These are phyloP conservation scores for Ophonus ardosiacus DNA, from an alignment of 2,888 invertebrate species.

Conservation along the genomic window DNA sequence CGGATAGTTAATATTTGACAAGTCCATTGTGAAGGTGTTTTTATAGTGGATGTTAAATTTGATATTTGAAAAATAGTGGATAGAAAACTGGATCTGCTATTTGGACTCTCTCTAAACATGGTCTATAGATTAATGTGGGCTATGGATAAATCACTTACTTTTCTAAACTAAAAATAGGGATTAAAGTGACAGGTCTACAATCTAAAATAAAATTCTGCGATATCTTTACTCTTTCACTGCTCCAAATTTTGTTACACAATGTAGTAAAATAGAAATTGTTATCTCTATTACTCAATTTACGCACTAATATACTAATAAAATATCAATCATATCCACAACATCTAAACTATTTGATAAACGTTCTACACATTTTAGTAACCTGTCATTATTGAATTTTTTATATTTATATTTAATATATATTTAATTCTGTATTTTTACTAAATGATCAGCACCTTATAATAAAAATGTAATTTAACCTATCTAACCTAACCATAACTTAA, in stretches of 20 bases:
- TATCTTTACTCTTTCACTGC: background rate
- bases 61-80: background rate
- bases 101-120: background rate
- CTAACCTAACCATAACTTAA: too few species aligned
- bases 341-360: too few species aligned
- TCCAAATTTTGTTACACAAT: background rate
- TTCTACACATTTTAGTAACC: too few species aligned
- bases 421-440: too few species aligned
- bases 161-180: background rate
- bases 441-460: too few species aligned
- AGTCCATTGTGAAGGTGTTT: background rate
- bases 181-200: background rate
- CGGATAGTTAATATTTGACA: background rate
- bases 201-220: background rate
- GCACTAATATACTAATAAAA: too few species aligned
- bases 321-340: too few species aligned
- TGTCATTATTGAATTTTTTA: too few species aligned
- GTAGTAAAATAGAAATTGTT: background rate
- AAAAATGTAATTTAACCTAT: too few species aligned
- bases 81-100: background rate
- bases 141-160: background rate
- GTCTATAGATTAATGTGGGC: background rate
- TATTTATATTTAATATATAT: too few species aligned
- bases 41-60: background rate
- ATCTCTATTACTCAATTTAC: too few species aligned